Base-by-base conservation (phyloP, 2,888 invertebrate species). In the Iselma pallidipennis region DNA sequence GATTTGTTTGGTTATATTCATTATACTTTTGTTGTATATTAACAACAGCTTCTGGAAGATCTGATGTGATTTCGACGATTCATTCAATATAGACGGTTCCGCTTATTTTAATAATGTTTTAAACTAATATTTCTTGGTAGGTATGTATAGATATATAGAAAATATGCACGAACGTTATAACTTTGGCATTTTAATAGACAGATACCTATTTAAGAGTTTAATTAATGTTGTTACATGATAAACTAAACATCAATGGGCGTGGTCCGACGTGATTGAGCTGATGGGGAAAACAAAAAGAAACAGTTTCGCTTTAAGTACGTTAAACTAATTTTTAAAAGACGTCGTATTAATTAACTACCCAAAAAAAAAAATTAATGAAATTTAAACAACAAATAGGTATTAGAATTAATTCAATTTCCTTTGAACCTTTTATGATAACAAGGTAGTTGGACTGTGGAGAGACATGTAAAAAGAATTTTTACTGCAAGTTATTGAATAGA, bases 201-300 rank as follows among this genome's bases (percentile, higher is more conserved):
- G 73, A 74, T 74, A 73, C 75, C 75, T 76, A 76, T 76, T 77
- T 76, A 76, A 76, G 76, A 74, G 69, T 75, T 76, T 75, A 77
- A 77, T 77, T 77, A 76, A 77, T 78, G 75, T 76, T 76, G 76
- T 76, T 76, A 74, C 74, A 74, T 69, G 74, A 76, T 74, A 76
- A 74, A 74, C 73, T 73, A 74, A 75, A 75, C 74, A 74, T 72
- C 71, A 67, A 68, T 70, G 67, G 78, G 78, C 76, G 78, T 74
- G 72, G 66, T 70, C 60, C 62, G 55, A 61, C 66, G 69, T 74
- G 75, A 76, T 76, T 73, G 74, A 75, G 70, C 67, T 61, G 65
- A 59, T 64, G 51, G 55, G 68, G 67, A 66, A 69, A 67, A 66
- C 61, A 64, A 66, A 45, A 19, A 45, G 12, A 45, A 45, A 45